Evolutionary conservation across 2,113 vertebrate species (phyloP).

Genomic region (Glareola pratincola): DNA sequence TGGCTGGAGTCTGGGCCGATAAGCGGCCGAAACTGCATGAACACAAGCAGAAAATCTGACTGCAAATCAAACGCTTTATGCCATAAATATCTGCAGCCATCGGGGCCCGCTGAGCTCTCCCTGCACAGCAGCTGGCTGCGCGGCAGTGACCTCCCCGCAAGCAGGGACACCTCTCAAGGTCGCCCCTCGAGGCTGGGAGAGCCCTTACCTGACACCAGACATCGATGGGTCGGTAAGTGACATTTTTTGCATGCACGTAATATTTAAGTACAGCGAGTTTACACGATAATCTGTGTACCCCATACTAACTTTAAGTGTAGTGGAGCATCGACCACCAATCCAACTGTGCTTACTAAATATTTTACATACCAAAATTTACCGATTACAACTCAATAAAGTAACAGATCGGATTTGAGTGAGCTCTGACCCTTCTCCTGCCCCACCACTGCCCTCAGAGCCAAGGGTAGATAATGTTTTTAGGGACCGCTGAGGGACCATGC

Average conservation of each 20-base stretch:
- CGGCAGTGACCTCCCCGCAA: too few species aligned
- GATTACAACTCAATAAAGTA: background rate
- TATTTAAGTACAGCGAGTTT: rapidly evolving
- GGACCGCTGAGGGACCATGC: background rate
- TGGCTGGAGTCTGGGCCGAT: background rate
- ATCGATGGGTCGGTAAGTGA: background rate
- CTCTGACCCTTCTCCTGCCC: background rate
- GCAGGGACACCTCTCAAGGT: background rate
- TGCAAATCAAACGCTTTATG: background rate
- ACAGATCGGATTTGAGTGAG: background rate
- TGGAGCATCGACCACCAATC: background rate
- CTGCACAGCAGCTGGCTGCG: background rate
- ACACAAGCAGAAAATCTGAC: background rate
- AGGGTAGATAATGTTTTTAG: background rate
- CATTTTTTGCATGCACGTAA: background rate
- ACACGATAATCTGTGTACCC: background rate
- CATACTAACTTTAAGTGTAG: background rate
- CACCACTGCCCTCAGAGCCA: background rate
- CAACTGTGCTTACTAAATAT: background rate
- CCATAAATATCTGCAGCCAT: background rate
- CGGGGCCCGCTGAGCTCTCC: background rate
- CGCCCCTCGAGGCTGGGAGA: background rate
- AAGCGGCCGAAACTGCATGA: background rate
- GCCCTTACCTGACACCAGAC: background rate
- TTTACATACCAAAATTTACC: background rate